Conservation (phyloP, 2,888 invertebrate species). For the Abscondita cerata region DNA sequence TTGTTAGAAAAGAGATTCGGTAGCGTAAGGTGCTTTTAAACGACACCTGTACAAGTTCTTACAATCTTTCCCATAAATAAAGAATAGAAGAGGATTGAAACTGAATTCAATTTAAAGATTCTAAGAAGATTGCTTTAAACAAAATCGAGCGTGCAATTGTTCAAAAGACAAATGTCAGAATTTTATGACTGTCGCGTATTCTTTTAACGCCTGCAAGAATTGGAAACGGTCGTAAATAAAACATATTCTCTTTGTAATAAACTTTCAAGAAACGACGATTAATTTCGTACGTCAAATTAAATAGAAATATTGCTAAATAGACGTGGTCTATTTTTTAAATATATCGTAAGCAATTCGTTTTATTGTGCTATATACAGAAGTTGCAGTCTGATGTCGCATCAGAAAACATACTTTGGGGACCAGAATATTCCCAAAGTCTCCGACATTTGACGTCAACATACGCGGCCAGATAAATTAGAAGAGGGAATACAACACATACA, state of each 20-base stretch:
- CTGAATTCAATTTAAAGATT: slow-evolving; percentile 23
- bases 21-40: not conserved
- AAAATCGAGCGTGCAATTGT: slow-evolving; percentile 21
- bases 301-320: too few species aligned
- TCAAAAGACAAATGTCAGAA: slow-evolving; percentile 9
- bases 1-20: slow-evolving; percentile 2
- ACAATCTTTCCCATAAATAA: slow-evolving; percentile 17
- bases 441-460: slow-evolving; percentile 53
- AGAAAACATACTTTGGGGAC: slow-evolving; percentile 58
- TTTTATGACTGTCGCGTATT: not conserved
- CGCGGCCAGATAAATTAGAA: slow-evolving; percentile 54
- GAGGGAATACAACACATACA: slow-evolving; percentile 49
- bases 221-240: too few species aligned
- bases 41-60: slow-evolving; percentile 3
- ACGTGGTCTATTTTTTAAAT: slow-evolving; percentile 30
- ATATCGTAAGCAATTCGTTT: slow-evolving; percentile 40
- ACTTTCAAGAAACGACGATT: too few species aligned
- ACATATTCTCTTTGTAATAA: too few species aligned
- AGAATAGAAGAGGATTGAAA: slow-evolving; percentile 13
- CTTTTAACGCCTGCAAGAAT: not conserved
- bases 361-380: slow-evolving; percentile 34
- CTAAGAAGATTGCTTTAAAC: slow-evolving; percentile 7
- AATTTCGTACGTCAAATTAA: too few species aligned
- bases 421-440: slow-evolving; percentile 54
- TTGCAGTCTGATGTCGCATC: slow-evolving; percentile 48